Conservation (phyloP, 2,888 invertebrate species). For the Scaeva pyrastri region DNA sequence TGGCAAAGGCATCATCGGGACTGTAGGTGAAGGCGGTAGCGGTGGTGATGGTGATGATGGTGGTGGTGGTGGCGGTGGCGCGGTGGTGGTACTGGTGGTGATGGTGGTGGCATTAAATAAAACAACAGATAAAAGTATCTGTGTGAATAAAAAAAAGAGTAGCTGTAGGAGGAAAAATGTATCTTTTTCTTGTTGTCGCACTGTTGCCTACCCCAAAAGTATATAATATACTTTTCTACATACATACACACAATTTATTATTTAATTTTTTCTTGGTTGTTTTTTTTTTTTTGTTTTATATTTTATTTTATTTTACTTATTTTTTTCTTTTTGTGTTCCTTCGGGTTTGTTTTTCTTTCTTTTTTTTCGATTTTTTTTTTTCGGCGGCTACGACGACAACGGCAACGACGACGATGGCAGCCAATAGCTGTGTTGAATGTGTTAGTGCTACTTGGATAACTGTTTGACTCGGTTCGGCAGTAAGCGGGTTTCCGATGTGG, state of each 20-base stretch:
- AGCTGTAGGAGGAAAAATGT: slow-evolving; percentile 75
- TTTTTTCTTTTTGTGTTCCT: slow-evolving; percentile 54
- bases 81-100: not conserved
- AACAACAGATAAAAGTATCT: slow-evolving; percentile 61
- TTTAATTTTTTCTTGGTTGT: slow-evolving; percentile 69
- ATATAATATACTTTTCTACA: slow-evolving; percentile 73
- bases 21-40: not conserved
- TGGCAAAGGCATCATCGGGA: no score
- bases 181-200: slow-evolving; percentile 75
- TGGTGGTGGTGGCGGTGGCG: not conserved
- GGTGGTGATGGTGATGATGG: not conserved
- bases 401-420: slow-evolving; percentile 62
- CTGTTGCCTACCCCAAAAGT: slow-evolving; percentile 76
- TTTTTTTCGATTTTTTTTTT: not conserved
- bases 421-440: slow-evolving; percentile 71
- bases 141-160: slow-evolving; percentile 66
- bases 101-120: slow-evolving; percentile 62
- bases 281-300: slow-evolving; percentile 17
- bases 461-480: slow-evolving; percentile 76
- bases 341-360: slow-evolving; percentile 74
- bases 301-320: slow-evolving; percentile 35
- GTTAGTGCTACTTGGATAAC: slow-evolving; percentile 76
- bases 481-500: slow-evolving; percentile 70
- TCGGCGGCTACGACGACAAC: slow-evolving; percentile 48
- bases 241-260: slow-evolving; percentile 76